A percentile compares a stretch with the other conserved stretches of the same genome.
Evolutionary conservation across 2,888 invertebrate species (phyloP).

Genomic region (Elysia crispata): DNA sequence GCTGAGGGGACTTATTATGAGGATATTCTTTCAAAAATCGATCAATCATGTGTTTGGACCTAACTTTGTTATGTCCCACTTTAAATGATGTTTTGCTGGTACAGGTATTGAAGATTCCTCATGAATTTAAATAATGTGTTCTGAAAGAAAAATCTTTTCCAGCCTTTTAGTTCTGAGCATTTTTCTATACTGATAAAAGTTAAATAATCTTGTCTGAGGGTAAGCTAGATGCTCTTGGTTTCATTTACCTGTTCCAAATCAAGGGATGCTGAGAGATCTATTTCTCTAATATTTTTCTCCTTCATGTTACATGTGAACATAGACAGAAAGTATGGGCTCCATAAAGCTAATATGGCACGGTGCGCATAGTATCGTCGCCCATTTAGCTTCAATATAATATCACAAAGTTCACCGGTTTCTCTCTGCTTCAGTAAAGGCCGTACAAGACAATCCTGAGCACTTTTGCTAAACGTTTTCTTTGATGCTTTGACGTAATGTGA

Average conservation of each 20-base stretch:
- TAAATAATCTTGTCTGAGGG: too few species aligned
- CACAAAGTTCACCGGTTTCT: conserved; percentile 74
- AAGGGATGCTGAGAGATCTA: conserved; percentile 72
- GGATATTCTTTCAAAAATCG: too few species aligned
- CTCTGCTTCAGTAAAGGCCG: conserved; percentile 69
- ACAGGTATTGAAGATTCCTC: too few species aligned
- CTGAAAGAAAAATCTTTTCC: too few species aligned
- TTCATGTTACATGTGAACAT: conserved; percentile 76
- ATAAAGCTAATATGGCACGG: conserved; percentile 70
- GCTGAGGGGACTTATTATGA: too few species aligned
- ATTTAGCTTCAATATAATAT: conserved; percentile 68
- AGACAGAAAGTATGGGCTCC: conserved; percentile 75
- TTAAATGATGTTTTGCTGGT: too few species aligned
- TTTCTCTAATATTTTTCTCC: conserved; percentile 66
- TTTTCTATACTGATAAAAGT: too few species aligned
- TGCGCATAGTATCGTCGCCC: conserved; percentile 68
- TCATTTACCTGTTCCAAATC: conserved; percentile 60
- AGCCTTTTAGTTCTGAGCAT: too few species aligned
- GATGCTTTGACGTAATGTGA: conserved; percentile 71
- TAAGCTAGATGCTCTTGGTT: too few species aligned
- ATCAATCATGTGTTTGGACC: too few species aligned
- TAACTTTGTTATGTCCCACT: too few species aligned
- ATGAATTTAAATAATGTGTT: too few species aligned
- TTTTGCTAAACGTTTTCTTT: conserved; percentile 69
- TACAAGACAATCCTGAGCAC: conserved; percentile 68